Percentiles rank a stretch among this genome's conserved stretches.
Conservation (phyloP, 2,888 invertebrate genomes). For the Idaea biselata region DNA sequence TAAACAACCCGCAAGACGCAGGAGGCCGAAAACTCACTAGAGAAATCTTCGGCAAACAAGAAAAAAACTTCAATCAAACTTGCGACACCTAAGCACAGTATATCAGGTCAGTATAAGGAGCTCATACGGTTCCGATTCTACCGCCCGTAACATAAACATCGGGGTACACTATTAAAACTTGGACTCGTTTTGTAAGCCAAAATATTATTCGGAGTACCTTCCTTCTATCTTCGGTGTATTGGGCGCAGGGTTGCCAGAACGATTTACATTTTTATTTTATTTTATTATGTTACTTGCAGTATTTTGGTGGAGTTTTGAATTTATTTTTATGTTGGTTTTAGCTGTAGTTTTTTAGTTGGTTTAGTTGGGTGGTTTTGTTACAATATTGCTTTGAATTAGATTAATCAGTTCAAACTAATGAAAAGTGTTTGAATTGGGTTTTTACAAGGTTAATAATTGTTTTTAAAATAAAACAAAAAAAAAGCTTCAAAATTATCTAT, state of each 20-base stretch:
- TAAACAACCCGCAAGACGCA: slow-evolving; percentile 14
- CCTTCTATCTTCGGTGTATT: slow-evolving; percentile 61
- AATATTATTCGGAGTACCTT: slow-evolving; percentile 79
- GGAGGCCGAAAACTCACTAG: slow-evolving; percentile 16
- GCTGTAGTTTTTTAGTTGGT: slow-evolving; percentile 8
- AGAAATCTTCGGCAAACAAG: slow-evolving; percentile 22
- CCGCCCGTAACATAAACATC: slow-evolving; percentile 75
- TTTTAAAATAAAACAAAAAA: too few species aligned
- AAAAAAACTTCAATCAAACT: slow-evolving; percentile 34
- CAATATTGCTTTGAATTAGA: background rate
- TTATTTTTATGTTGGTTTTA: slow-evolving; percentile 42
- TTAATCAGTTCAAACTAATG: too few species aligned
- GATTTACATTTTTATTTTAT: slow-evolving; percentile 71
- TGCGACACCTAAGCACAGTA: slow-evolving; percentile 24
- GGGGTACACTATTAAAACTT: slow-evolving; percentile 79
- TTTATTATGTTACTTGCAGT: slow-evolving; percentile 39
- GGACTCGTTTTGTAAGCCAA: slow-evolving; percentile 79
- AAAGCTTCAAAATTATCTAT: too few species aligned
- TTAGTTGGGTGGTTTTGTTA: background rate
- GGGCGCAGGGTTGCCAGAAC: slow-evolving; percentile 63
- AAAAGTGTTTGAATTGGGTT: too few species aligned
- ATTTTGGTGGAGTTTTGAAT: slow-evolving; percentile 44
- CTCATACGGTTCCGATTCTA: slow-evolving; percentile 55
- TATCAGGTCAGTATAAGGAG: slow-evolving; percentile 44
- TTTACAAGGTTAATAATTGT: too few species aligned